Base-by-base conservation (phyloP, 2,888 invertebrate genomes). In the Phanerotoma sp. region DNA sequence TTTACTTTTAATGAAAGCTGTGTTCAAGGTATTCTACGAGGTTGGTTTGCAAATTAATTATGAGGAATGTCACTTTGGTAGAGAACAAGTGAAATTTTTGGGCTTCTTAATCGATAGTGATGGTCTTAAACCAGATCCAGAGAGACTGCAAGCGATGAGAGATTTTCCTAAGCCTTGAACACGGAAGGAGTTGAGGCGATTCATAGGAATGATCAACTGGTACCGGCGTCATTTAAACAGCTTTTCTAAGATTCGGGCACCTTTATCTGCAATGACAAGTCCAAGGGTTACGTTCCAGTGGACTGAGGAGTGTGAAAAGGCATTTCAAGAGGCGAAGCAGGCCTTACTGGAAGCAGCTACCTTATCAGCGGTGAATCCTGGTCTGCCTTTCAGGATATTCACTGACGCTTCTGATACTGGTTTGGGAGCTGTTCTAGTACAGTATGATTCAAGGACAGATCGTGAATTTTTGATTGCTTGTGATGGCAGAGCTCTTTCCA, bases 351-450 rank as follows among this genome's bases (percentile, higher is more conserved):
- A 57, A 1, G 50, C 54, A 4, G 54, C 58, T n/a, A 47, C 56
- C 4, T 30, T 60, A 0, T 54, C 38, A 22, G 46, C 40, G 0
- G 59, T 61, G 3, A 54, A 38, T 16, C 53, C 48, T 1, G 56
- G 52, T 7, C 49, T 54, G 41, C 54, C 56, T 0, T 58, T 56
- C 13, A 20, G 53, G 9, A 33, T 56, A 3, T 60, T 58, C 18
- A 62, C 58, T 0, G 57, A 60, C 20, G 62, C 60, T 25, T 57
- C 53, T 33, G 61, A 63, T 10, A 54, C 49, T 10, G 58, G 59
- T 3, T 35, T 63, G 9, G 56, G 60, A 7, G 60, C 62, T 3
- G 55, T 63, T 1, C 48, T 62, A 6, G 55, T 55, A 7, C 59
- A 62, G 20, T n/a, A 38, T 18, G 51, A 57, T 16, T 32, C 51